Evolutionary conservation across 1,140 invertebrate species (phyloP).

Genomic region (Drosophila pandora): DNA sequence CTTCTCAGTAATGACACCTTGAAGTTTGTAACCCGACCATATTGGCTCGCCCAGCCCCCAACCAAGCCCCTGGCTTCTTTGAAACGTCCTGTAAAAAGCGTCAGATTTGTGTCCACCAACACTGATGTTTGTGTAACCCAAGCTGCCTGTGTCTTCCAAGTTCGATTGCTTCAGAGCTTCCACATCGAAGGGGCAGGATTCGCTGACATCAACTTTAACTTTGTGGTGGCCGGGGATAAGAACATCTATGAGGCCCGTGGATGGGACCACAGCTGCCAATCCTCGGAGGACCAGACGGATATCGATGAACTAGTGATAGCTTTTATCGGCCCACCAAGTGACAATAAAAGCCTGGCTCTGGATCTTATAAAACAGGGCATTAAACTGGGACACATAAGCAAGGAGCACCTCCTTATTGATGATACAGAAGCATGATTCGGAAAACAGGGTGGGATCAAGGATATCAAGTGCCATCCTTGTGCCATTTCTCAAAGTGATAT

Average conservation of each 20-base stretch:
- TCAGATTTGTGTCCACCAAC: slow-evolving; percentile 72
- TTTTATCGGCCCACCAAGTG: slow-evolving; percentile 43
- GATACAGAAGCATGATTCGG: slow-evolving; percentile 21
- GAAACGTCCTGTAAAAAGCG: slow-evolving; percentile 81
- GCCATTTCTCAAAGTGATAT: slow-evolving; percentile 39
- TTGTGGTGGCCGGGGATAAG: slow-evolving; percentile 90
- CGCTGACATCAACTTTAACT: slow-evolving; percentile 90
- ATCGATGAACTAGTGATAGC: slow-evolving; percentile 42
- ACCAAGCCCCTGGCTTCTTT: slow-evolving; percentile 74
- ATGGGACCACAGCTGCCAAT: slow-evolving; percentile 85
- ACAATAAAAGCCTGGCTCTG: slow-evolving; percentile 37
- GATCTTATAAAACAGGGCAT: slow-evolving; percentile 85
- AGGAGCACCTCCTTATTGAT: slow-evolving; percentile 87
- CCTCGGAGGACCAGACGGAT: not conserved
- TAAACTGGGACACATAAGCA: slow-evolving; percentile 84
- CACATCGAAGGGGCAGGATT: slow-evolving; percentile 85
- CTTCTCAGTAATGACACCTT: slow-evolving; percentile 60
- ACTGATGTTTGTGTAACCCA: slow-evolving; percentile 43
- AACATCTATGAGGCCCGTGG: slow-evolving; percentile 88
- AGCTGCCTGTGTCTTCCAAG: slow-evolving; percentile 57
- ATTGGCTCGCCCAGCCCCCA: slow-evolving; percentile 87
- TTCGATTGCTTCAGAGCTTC: slow-evolving; percentile 86
- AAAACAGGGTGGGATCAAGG: slow-evolving; percentile 2
- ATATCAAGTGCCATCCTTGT: slow-evolving; percentile 12
- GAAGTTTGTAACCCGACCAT: slow-evolving; percentile 82